Evolutionary conservation across 2,113 vertebrate genomes (phyloP).

Genomic region (Speoplatyrhinus poulsoni): DNA sequence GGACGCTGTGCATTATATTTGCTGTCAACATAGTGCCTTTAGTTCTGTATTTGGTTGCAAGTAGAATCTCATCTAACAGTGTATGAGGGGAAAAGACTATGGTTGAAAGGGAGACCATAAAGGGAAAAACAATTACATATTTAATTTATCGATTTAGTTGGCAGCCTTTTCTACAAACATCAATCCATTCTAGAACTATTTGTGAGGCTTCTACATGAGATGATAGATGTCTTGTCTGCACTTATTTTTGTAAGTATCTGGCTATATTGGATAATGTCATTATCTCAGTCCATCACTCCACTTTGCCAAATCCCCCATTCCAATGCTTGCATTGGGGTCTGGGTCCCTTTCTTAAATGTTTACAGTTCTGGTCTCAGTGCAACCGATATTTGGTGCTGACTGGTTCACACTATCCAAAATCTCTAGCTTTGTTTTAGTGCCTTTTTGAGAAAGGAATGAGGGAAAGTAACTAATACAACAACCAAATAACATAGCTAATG

Average conservation of each 20-base stretch:
- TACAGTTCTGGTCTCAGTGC: conserved; percentile 52
- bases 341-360: conserved; percentile 47
- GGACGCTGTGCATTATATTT: neutral
- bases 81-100: conserved; percentile 35
- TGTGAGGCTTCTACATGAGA: conserved; percentile 5
- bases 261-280: neutral
- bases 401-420: conserved; percentile 24
- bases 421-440: conserved; percentile 51
- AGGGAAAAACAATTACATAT: conserved; percentile 27
- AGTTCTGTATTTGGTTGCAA: conserved; percentile 3
- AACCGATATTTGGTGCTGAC: conserved; percentile 33
- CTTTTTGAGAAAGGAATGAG: conserved; percentile 48
- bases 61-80: conserved; percentile 20
- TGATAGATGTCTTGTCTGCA: neutral
- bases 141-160: neutral
- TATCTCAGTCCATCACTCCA: conserved; percentile 33
- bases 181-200: neutral
- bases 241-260: conserved; percentile 1
- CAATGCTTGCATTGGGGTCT: conserved; percentile 5
- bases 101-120: conserved; percentile 57
- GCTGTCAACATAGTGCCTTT: conserved; percentile 25
- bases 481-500: conserved; percentile 54
- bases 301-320: conserved; percentile 18
- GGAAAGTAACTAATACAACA: conserved; percentile 56
- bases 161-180: neutral